These are phyloP conservation scores for Heliornis fulica DNA, from an alignment of 2,113 vertebrate species.

Conservation along the genomic window DNA sequence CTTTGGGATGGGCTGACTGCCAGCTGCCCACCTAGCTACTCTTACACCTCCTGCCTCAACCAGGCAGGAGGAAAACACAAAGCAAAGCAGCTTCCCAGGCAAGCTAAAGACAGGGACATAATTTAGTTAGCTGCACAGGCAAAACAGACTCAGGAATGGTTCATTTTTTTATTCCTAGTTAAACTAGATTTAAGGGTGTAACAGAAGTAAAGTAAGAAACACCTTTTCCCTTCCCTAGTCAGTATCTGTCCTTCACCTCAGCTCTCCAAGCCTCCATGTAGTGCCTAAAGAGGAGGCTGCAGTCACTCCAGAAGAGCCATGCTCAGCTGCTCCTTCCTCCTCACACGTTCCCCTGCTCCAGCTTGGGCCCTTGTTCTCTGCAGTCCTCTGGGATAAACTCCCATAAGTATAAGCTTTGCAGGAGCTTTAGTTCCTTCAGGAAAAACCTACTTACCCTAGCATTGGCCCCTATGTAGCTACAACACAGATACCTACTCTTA, in stretches of 20 bases:
- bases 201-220: rapidly evolving
- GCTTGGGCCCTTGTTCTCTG: rapidly evolving
- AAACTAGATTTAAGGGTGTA: not conserved
- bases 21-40: not conserved
- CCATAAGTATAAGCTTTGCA: rapidly evolving
- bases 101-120: not conserved
- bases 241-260: rapidly evolving
- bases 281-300: rapidly evolving
- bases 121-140: not conserved
- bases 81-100: not conserved
- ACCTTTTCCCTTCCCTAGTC: not conserved
- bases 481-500: rapidly evolving
- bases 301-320: rapidly evolving
- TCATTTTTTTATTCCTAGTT: not conserved
- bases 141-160: not conserved
- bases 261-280: rapidly evolving
- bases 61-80: rapidly evolving
- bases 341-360: not conserved
- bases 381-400: not conserved
- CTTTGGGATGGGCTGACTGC: not conserved
- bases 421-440: not conserved
- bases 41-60: rapidly evolving
- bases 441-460: rapidly evolving
- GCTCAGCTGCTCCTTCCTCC: rapidly evolving
- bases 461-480: rapidly evolving